Evolutionary conservation across 2,797 vertebrate species (phyloP).

Genomic region (Galaxias olidus): DNA sequence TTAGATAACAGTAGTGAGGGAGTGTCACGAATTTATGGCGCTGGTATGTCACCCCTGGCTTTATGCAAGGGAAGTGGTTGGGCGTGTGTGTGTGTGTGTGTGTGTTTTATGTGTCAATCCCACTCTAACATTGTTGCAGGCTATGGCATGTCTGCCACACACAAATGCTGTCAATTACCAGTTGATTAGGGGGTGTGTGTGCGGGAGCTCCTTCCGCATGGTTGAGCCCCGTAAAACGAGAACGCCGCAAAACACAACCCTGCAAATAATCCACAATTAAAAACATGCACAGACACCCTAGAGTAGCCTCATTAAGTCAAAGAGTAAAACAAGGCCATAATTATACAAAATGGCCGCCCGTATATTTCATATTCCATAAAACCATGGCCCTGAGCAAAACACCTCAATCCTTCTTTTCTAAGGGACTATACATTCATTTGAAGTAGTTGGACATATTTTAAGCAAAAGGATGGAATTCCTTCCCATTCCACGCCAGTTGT

Average conservation of each 20-base stretch:
- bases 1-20: too few relatives aligned
- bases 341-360: constrained; percentile 26
- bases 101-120: constrained; percentile 35
- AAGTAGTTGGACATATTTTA: constrained; percentile 13
- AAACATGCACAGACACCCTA: constrained; percentile 30
- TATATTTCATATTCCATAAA: constrained; percentile 31
- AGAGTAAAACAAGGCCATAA: constrained; percentile 45
- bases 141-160: constrained; percentile 38
- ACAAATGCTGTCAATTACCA: constrained; percentile 62
- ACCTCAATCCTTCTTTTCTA: constrained; percentile 10
- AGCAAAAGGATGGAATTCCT: constrained; percentile 13
- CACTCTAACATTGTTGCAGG: constrained; percentile 18
- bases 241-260: constrained; percentile 37
- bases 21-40: too few relatives aligned
- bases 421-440: constrained; percentile 45
- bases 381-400: constrained; percentile 20
- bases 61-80: too few relatives aligned
- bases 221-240: constrained; percentile 25
- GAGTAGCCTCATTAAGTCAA: constrained; percentile 36
- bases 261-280: constrained; percentile 42
- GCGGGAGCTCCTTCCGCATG: constrained; percentile 7
- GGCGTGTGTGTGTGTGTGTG: neutral
- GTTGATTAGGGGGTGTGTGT: constrained; percentile 35
- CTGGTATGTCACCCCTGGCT: too few relatives aligned
- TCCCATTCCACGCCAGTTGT: constrained; percentile 5